Evolutionary conservation across 2,113 vertebrate genomes (phyloP).

Genomic region (Oceanodroma tethys): DNA sequence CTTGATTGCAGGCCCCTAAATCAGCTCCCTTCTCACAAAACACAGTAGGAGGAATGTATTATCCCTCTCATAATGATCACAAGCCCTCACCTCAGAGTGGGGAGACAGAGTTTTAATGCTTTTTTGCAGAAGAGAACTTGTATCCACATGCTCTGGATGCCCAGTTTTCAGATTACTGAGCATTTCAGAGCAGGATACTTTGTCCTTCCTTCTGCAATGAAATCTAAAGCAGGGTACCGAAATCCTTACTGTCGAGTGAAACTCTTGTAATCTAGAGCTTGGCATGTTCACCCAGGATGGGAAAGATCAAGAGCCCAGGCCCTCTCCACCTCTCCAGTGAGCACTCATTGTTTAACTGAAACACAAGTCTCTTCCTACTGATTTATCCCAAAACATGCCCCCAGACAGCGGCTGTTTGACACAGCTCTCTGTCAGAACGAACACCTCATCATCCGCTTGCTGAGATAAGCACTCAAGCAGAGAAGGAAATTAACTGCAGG

Average conservation of each 20-base stretch:
- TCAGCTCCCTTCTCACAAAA: background rate
- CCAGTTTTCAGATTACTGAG: background rate
- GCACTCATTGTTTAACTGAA: background rate
- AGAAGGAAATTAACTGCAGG: background rate
- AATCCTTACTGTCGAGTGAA: background rate
- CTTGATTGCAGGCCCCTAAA: background rate
- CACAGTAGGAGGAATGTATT: background rate
- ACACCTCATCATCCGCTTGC: background rate
- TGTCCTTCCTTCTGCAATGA: background rate
- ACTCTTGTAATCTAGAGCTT: background rate
- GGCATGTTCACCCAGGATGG: background rate
- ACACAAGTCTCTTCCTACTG: background rate
- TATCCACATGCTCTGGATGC: background rate
- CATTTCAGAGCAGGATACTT: background rate
- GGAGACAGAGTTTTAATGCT: background rate
- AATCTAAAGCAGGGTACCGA: background rate
- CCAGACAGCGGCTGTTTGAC: background rate
- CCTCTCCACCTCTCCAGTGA: background rate
- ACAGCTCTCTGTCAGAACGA: background rate
- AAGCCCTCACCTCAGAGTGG: background rate
- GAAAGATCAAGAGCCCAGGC: background rate
- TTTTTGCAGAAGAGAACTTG: background rate
- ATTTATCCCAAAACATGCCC: background rate
- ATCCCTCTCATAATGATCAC: background rate
- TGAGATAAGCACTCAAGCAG: constrained; percentile 10